These are phyloP conservation scores for Axis porcinus DNA, from an alignment of 2,113 vertebrate species.

Conservation along the genomic window DNA sequence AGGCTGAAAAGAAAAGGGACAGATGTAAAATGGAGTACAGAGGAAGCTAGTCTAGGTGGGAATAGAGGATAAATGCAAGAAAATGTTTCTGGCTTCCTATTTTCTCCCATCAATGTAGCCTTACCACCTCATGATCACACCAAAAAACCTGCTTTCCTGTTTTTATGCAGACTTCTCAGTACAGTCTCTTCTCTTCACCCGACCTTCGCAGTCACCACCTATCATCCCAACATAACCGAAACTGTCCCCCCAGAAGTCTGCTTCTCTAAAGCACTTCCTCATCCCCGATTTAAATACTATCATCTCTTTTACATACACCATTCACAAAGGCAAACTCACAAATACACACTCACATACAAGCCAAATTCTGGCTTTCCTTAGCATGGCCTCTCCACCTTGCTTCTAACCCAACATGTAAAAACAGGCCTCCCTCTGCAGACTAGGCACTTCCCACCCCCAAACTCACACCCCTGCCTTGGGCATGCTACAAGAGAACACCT, in stretches of 20 bases:
- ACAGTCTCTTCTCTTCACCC: not conserved
- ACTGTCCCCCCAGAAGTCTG: not conserved
- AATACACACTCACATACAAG: not conserved
- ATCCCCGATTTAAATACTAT: not conserved
- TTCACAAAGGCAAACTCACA: not conserved
- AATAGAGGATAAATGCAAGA: not conserved
- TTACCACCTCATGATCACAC: not conserved
- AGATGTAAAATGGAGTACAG: not conserved
- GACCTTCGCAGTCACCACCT: not conserved
- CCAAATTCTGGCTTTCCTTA: conserved; percentile 2
- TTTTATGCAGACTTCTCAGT: not conserved
- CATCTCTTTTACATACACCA: not conserved
- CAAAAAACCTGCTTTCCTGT: not conserved
- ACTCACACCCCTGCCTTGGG: conserved; percentile 31
- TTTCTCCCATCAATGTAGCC: not conserved
- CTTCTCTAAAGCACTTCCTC: not conserved
- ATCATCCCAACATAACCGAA: not conserved
- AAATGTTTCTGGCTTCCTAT: not conserved
- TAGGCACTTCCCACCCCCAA: conserved; percentile 35
- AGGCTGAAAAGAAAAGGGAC: not conserved
- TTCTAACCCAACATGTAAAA: conserved; percentile 48
- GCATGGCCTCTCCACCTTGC: not conserved
- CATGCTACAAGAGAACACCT: conserved; percentile 70
- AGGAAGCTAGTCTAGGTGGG: not conserved
- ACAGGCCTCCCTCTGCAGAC: conserved; percentile 33